Conservation (phyloP, 92 coral and sea anemone genomes). For the Phenganax subtilis region DNA sequence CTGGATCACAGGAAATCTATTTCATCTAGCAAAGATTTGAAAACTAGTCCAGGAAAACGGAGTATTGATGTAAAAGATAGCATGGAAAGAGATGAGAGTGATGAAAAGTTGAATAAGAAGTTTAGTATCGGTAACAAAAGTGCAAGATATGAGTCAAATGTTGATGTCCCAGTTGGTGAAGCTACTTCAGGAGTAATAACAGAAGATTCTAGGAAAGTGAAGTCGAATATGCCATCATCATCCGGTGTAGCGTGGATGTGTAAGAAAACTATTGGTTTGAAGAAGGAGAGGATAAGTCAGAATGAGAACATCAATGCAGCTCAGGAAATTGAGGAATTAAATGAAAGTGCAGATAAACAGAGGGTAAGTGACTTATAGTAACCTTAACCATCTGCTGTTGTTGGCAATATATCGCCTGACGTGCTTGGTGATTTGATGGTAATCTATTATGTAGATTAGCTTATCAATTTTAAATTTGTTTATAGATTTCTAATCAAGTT, state of each 20-base stretch:
- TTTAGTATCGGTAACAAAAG: not conserved
- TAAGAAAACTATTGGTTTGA: not conserved
- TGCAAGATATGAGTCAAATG: not conserved
- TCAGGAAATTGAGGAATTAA: not conserved
- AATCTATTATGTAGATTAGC: not conserved
- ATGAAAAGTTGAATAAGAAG: not conserved
- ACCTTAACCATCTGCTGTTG: not conserved
- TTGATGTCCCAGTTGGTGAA: not conserved
- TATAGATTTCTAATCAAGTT: constrained; percentile 21
- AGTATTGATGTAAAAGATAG: not conserved
- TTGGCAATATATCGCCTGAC: not conserved
- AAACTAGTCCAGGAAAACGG: not conserved
- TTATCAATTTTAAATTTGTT: not conserved
- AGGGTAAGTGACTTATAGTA: not conserved
- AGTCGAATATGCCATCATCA: not conserved
- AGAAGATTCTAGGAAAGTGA: not conserved
- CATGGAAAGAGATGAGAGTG: not conserved
- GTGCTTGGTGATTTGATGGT: too few relatives aligned
- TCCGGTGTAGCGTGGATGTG: constrained; percentile 19
- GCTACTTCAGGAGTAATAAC: too few relatives aligned
- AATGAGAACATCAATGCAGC: not conserved
- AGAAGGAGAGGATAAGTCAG: not conserved
- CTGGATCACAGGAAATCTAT: not conserved
- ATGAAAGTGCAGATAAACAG: not conserved
- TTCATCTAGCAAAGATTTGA: not conserved